Evolutionary conservation across 2,888 invertebrate species (phyloP), one percentile per base, ranked within the genome.

Genomic region (Emmelina monodactyla): DNA sequence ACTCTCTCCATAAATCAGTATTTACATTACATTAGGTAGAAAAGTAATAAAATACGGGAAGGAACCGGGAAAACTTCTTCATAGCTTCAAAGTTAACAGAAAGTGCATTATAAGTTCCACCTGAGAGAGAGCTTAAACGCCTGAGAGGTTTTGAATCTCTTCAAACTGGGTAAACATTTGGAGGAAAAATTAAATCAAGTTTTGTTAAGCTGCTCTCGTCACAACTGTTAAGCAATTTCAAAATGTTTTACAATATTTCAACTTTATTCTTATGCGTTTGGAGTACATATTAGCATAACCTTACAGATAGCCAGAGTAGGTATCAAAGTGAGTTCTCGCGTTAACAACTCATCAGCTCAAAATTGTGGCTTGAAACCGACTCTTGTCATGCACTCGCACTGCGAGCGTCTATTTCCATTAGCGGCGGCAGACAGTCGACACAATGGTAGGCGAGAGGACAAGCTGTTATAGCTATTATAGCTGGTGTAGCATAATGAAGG

Each of bases 81-180:
- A 37, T 37, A 37, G 34, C 38, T 39, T 16, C 16, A 28, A 37
- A 40, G 30, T 37, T 40, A 32, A 55, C 56, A 48, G 45, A 55
- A 60, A 62, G 57, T 64, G 67, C 67, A 67, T 66, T 67, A 63
- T 62, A 66, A 66, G 56, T 63, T 62, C 52, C 49, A 61, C 58
- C 57, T 61, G 44, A 43, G 46, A 37, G 41, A 43, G 43, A 45
- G 44, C 45, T 48, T 40, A 49, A 51, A 51, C 46, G 52, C 52
- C 52, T 54, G 50, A 55, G 50, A 58, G 56, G 58, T 61, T 57
- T 51, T 45, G 45, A 58, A n/a, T n/a, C 57, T 57, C 54, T 53
- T 53, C 49, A 37, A 46, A 50, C 49, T 53, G 45, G 42, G 35
- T 35, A 43, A 54, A 51, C 47, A 49, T 47, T 51, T 35, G 46